Evolutionary conservation across 2,888 invertebrate genomes (phyloP).

Genomic region (Rhingia rostrata): DNA sequence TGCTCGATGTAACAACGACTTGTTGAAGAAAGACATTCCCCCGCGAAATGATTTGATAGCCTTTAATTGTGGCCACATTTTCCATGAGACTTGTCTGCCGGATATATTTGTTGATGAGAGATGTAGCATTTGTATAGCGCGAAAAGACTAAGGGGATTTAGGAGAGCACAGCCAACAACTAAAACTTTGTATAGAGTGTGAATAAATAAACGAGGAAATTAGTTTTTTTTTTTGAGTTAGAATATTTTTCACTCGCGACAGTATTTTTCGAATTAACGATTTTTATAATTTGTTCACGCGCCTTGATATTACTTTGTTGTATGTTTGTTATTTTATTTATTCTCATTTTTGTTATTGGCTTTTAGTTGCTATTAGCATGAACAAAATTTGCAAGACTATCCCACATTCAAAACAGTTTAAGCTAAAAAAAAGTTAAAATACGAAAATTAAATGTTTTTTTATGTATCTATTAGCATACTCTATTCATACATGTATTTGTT

Average conservation of each 20-base stretch:
- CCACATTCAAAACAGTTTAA: conserved; percentile 55
- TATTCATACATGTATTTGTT: conserved; percentile 41
- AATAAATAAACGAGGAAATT: conserved; percentile 41
- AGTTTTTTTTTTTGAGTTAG: neutral
- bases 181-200: conserved; percentile 67
- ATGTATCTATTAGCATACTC: conserved; percentile 9
- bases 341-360: conserved; percentile 16
- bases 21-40: conserved; percentile 89
- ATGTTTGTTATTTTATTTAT: conserved; percentile 16
- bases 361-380: conserved; percentile 2
- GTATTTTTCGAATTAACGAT: conserved; percentile 22
- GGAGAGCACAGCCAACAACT: neutral
- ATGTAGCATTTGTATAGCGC: conserved; percentile 76
- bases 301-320: conserved; percentile 20
- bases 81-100: conserved; percentile 93
- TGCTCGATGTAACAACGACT: conserved; percentile 89
- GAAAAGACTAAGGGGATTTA: conserved; percentile 29
- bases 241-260: conserved; percentile 42
- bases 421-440: conserved; percentile 31
- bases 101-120: conserved; percentile 75
- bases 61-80: conserved; percentile 95
- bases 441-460: conserved; percentile 17
- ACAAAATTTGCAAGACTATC: conserved; percentile 8
- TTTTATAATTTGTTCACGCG: conserved; percentile 7
- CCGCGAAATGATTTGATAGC: conserved; percentile 89